Conservation (phyloP, 2,797 vertebrate species). For the Mallotus villosus region DNA sequence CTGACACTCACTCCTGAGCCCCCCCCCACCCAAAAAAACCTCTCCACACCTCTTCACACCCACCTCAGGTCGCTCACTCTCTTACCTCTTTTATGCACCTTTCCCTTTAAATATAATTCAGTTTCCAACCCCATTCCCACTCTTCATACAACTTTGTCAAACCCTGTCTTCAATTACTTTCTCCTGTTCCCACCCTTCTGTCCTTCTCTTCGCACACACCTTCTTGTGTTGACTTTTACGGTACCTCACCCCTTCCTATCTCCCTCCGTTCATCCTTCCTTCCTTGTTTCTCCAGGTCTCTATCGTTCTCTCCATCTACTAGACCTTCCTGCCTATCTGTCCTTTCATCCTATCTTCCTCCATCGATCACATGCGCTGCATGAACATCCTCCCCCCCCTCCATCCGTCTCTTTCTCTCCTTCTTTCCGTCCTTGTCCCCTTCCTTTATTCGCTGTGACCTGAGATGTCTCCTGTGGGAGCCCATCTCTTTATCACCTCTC, state of each 20-base stretch:
- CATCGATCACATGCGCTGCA: constrained; percentile 47
- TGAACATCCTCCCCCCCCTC: constrained; percentile 31
- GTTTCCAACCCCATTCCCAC: too few relatives aligned
- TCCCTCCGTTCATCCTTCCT: not conserved
- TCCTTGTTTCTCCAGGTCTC: not conserved
- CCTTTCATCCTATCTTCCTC: constrained; percentile 38
- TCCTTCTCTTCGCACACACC: too few relatives aligned
- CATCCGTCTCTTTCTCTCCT: constrained; percentile 27
- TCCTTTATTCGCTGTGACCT: not conserved
- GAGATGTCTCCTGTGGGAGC: not conserved
- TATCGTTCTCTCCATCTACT: constrained; percentile 26
- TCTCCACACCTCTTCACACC: too few relatives aligned
- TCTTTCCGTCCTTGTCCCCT: constrained; percentile 1
- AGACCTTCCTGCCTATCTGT: constrained; percentile 32
- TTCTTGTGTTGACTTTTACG: too few relatives aligned
- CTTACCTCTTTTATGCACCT: too few relatives aligned
- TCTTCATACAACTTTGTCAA: too few relatives aligned
- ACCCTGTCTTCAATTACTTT: too few relatives aligned
- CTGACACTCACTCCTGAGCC: too few relatives aligned
- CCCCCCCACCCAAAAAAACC: too few relatives aligned
- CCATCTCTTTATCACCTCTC: constrained; percentile 7
- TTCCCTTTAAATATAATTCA: too few relatives aligned
- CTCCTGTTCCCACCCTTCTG: too few relatives aligned
- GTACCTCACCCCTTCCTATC: not conserved
- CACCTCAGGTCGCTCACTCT: too few relatives aligned